These are phyloP conservation scores for Parasteatoda tepidariorum DNA, from an alignment of 1,140 invertebrate species.

Conservation along the genomic window DNA sequence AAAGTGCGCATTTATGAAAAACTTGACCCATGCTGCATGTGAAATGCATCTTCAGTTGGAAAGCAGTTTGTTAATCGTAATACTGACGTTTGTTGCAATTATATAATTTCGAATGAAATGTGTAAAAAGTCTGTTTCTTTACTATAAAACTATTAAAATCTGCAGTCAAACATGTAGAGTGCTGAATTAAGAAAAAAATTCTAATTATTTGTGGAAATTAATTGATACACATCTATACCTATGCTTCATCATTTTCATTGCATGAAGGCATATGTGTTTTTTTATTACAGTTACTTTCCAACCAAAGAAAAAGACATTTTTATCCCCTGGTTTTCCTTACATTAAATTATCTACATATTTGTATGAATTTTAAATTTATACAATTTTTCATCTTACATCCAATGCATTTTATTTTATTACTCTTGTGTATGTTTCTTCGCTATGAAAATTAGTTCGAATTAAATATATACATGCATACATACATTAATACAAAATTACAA, in stretches of 20 bases:
- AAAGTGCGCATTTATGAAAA: neutral
- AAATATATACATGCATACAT: too few relatives aligned
- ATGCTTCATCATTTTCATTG: neutral
- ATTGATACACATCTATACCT: too few relatives aligned
- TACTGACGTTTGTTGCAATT: neutral
- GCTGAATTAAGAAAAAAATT: too few relatives aligned
- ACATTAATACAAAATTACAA: too few relatives aligned
- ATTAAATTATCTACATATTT: neutral
- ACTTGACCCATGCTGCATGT: slow-evolving; percentile 53
- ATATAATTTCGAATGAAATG: neutral
- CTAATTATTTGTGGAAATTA: too few relatives aligned
- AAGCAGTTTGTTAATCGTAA: neutral
- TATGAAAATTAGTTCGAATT: too few relatives aligned
- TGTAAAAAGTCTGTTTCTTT: too few relatives aligned
- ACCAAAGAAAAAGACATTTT: neutral
- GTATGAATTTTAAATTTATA: neutral
- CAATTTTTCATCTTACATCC: neutral
- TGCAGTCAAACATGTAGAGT: slow-evolving; percentile 5
- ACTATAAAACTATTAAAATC: neutral
- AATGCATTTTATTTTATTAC: neutral
- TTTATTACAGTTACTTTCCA: neutral
- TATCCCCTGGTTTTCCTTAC: neutral
- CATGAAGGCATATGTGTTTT: neutral
- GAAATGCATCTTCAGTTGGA: slow-evolving; percentile 40
- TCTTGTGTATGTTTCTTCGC: too few relatives aligned